phyloP scores from a whole-genome alignment of 2,888 invertebrate genomes.

The Aspidiotus rigidus region DNA sequence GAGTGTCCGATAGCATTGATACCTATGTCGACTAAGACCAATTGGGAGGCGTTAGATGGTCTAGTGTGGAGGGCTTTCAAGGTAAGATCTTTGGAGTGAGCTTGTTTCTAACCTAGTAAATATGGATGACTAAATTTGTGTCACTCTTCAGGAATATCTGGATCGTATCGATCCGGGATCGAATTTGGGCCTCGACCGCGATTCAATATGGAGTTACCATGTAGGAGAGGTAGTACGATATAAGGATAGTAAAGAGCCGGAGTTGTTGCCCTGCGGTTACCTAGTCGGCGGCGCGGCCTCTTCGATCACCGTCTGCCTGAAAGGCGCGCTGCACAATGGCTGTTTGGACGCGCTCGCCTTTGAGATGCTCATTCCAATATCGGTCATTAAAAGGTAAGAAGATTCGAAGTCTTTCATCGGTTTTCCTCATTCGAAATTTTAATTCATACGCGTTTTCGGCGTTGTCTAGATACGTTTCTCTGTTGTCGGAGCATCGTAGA shows the following conservation, averaged over 20 bases:
- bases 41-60: slow-evolving; percentile 90
- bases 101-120: background rate
- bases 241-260: slow-evolving; percentile 61
- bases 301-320: slow-evolving; percentile 48
- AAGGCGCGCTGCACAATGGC: slow-evolving; percentile 64
- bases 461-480: slow-evolving; percentile 58
- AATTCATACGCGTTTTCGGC: slow-evolving; percentile 8
- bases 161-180: slow-evolving; percentile 86
- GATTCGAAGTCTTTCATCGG: background rate
- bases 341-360: slow-evolving; percentile 89
- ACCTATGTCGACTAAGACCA: slow-evolving; percentile 82
- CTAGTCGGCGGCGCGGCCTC: slow-evolving; percentile 61
- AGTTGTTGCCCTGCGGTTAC: slow-evolving; percentile 86
- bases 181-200: slow-evolving; percentile 63
- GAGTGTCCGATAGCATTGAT: slow-evolving; percentile 77
- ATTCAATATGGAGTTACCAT: slow-evolving; percentile 88
- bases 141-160: slow-evolving; percentile 61
- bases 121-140: background rate
- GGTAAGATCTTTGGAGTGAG: slow-evolving; percentile 35
- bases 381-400: slow-evolving; percentile 74
- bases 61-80: slow-evolving; percentile 86
- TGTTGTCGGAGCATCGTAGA: slow-evolving; percentile 82
- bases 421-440: background rate
- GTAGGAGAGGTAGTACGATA: slow-evolving; percentile 61
- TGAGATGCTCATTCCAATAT: slow-evolving; percentile 91